These are phyloP conservation scores for Thaleichthys pacificus DNA, from an alignment of 2,797 vertebrate genomes.

Conservation along the genomic window DNA sequence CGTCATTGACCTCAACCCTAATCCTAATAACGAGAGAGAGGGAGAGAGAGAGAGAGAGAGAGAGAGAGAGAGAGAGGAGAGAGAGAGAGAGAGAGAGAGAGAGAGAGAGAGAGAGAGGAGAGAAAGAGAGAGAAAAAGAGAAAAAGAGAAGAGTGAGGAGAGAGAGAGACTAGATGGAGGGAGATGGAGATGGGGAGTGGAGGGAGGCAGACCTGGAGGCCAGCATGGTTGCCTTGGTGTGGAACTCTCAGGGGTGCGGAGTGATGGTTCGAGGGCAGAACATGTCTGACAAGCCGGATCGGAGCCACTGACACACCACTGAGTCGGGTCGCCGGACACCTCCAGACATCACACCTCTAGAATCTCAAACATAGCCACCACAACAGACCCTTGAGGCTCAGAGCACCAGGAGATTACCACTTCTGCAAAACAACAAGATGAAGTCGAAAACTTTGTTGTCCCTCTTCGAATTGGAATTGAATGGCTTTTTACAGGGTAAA, in stretches of 20 bases:
- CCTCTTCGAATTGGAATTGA: no score
- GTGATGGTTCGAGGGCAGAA: constrained; percentile 60
- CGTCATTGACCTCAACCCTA: no score
- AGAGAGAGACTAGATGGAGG: no score
- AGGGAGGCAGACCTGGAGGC: constrained; percentile 39
- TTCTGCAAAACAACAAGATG: not conserved
- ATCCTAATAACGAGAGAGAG: no score
- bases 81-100: no score
- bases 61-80: no score
- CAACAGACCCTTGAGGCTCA: constrained; percentile 32
- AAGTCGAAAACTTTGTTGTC: no score
- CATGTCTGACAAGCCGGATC: constrained; percentile 78
- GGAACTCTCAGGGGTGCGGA: constrained; percentile 62
- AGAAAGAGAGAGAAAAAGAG: no score
- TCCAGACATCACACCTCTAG: constrained; percentile 45
- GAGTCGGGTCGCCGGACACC: constrained; percentile 60
- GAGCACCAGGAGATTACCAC: not conserved
- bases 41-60: no score
- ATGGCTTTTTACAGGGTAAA: no score
- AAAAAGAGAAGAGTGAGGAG: no score
- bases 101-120: no score
- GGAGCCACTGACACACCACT: constrained; percentile 70
- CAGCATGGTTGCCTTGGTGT: constrained; percentile 68
- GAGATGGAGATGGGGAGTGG: constrained; percentile 56
- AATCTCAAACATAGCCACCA: constrained; percentile 65